Base-by-base conservation (phyloP, 2,888 invertebrate species). In the Rhamphomyia laevipes region DNA sequence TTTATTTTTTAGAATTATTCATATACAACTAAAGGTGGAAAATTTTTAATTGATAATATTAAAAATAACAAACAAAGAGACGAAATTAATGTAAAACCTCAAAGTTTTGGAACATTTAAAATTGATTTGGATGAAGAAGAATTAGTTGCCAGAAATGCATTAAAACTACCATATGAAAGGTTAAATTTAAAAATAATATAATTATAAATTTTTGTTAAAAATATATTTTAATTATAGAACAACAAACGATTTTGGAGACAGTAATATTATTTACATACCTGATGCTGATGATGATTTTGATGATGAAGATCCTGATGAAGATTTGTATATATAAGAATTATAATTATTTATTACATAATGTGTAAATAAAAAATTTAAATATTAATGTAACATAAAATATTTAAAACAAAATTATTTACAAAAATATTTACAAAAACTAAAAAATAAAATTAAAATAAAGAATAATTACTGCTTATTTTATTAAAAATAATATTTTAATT, bases 261-360 rank as follows among this genome's bases (percentile, higher is more conserved):
- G 81, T 40, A 78, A 78, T 62, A 84, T 88, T 33, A 76, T 80
- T 57, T 88, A 89, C 61, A 76, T 81, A 55, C 83, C 86, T 11
- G 88, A 89, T 68, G 80, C 79, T 47, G 75, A 78, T 2, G 88
- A 88, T 66, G 88, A 88, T 64, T 82, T 85, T 74, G 89, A 89
- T 61, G 87, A 86, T 61, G 88, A 88, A 69, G 87, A 89, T 70
- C 88, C 88, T 2, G 89, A 89, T 73, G 87, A 89, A 66, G 89
- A 89, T 71, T 73, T 89, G 52, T 80, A 84, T 69, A 79, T 87
- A 60, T 80, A 71, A 70, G 47, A 35, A 13, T n/a, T 35, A n/a
- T n/a, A 35, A 35, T 35, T 35, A 35, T 27, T 27, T 4, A n/a
- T n/a, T n/a, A 27, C 9, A 7, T 27, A 27, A 7, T 27, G 4